phyloP scores from a whole-genome alignment of 1,140 invertebrate genomes.

The Aphelenchoides avenae region DNA sequence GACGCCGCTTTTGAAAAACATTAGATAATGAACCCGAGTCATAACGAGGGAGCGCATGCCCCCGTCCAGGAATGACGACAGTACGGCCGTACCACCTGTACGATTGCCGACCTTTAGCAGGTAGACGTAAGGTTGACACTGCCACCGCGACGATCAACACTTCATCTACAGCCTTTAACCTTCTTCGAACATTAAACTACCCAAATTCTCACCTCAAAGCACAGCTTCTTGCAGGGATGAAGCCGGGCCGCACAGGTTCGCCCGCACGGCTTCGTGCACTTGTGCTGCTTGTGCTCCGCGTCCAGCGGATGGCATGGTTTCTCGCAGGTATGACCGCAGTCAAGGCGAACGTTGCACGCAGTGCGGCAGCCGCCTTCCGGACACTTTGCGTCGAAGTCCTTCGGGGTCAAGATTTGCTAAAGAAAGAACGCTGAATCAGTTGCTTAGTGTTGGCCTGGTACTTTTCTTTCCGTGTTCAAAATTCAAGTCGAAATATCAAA shows the following conservation, averaged over 20 bases:
- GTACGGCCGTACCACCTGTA: too few relatives aligned
- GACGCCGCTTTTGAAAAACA: neutral
- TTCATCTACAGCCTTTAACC: too few relatives aligned
- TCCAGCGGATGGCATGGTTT: slow-evolving; percentile 23
- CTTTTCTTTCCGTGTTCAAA: too few relatives aligned
- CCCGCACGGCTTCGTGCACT: slow-evolving; percentile 19
- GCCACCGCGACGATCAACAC: too few relatives aligned
- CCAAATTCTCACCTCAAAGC: slow-evolving; percentile 18
- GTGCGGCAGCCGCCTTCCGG: slow-evolving; percentile 25
- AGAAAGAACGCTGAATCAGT: too few relatives aligned
- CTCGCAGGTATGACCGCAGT: slow-evolving; percentile 27
- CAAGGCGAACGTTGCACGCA: slow-evolving; percentile 20
- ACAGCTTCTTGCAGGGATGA: slow-evolving; percentile 35
- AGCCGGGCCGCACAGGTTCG: slow-evolving; percentile 8
- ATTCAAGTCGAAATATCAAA: too few relatives aligned
- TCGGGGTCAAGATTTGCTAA: slow-evolving; percentile 8
- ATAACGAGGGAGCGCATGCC: neutral
- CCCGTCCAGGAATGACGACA: neutral
- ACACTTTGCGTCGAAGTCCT: slow-evolving; percentile 30
- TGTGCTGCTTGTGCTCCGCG: slow-evolving; percentile 3
- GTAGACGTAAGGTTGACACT: too few relatives aligned
- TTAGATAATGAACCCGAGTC: neutral
- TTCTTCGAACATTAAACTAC: too few relatives aligned
- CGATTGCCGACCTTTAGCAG: too few relatives aligned
- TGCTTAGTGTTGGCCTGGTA: too few relatives aligned